Conservation (phyloP, 2,113 vertebrate genomes). For the Thymallus thymallus region DNA sequence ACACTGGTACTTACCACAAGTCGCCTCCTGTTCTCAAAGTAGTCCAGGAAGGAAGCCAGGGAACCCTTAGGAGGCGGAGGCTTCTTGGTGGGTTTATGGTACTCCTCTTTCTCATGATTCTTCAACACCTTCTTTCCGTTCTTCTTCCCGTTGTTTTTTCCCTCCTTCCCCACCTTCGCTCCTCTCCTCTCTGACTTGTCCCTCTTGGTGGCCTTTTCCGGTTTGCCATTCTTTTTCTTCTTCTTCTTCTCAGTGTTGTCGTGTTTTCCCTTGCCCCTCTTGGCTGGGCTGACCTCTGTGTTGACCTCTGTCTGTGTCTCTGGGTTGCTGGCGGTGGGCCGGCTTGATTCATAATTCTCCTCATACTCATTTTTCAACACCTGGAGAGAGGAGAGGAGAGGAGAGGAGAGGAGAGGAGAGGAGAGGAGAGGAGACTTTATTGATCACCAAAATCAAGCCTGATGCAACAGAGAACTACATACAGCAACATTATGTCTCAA, state of each 20-base stretch:
- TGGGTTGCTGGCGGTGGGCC: constrained; percentile 67
- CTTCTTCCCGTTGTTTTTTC: constrained; percentile 76
- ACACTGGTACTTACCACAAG: constrained; percentile 86
- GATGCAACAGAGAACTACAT: neutral
- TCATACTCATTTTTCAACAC: constrained; percentile 86
- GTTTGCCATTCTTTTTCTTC: constrained; percentile 82
- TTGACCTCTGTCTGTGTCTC: constrained; percentile 65
- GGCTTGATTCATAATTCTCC: constrained; percentile 77
- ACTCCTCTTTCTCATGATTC: constrained; percentile 76
- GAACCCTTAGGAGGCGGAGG: constrained; percentile 72
- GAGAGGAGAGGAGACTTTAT: neutral
- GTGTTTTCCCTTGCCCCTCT: constrained; percentile 80
- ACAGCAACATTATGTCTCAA: neutral
- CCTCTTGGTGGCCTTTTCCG: constrained; percentile 82
- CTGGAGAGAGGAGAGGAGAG: constrained; percentile 43
- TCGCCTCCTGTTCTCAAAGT: constrained; percentile 91
- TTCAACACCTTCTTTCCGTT: constrained; percentile 78
- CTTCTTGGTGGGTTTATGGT: constrained; percentile 77
- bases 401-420: too few species aligned
- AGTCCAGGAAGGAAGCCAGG: constrained; percentile 81
- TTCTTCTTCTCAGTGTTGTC: constrained; percentile 86
- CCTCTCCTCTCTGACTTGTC: constrained; percentile 81
- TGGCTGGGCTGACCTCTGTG: constrained; percentile 60
- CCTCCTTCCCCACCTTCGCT: constrained; percentile 79
- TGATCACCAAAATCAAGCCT: neutral